Evolutionary conservation across 2,888 invertebrate genomes (phyloP), one percentile per base, ranked within the genome.

Genomic region (Acleris cristana): DNA sequence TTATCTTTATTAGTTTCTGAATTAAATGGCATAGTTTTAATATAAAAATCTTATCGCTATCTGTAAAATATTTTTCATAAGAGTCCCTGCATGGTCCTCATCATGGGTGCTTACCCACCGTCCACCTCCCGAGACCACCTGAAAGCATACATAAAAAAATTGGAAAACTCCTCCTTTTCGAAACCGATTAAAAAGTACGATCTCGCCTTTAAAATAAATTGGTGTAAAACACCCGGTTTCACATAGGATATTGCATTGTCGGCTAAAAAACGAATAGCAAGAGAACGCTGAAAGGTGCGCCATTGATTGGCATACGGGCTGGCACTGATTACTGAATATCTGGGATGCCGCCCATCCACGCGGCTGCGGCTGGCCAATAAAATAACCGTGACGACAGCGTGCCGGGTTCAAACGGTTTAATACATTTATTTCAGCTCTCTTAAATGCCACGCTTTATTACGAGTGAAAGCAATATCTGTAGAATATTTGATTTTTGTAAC

Each of bases 321-420:
- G 78, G 75, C 79, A 74, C 78, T 84, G 84, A 86, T 84, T 84
- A 84, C 83, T 81, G 83, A 84, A 84, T 84, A 80, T 84, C 77
- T 70, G 80, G 78, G 79, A 81, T 81, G 75, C 80, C 81, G 21
- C 53, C 69, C 77, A 75, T 64, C 66, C 53, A 55, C 55, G 60
- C 61, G 45, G 16, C 21, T 58, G 66, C 55, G 54, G 49, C 21
- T 26, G 49, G 19, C 60, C 48, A 48, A 65, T 65, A 52, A 66
- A 66, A 65, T 40, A 63, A 64, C 40, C 19, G 56, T 52, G 49
- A 52, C 44, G 56, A 40, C 23, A 57, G 19, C 58, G 55, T 3
- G 40, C 70, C 40, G 23, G 51, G 34, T 51, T 40, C 12, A 51
- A 19, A 48, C 26, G 51, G n/a, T 48, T 67, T 53, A 61, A 65